Base-by-base conservation (phyloP, 2,797 vertebrate genomes). In the Sebastes alutus region DNA sequence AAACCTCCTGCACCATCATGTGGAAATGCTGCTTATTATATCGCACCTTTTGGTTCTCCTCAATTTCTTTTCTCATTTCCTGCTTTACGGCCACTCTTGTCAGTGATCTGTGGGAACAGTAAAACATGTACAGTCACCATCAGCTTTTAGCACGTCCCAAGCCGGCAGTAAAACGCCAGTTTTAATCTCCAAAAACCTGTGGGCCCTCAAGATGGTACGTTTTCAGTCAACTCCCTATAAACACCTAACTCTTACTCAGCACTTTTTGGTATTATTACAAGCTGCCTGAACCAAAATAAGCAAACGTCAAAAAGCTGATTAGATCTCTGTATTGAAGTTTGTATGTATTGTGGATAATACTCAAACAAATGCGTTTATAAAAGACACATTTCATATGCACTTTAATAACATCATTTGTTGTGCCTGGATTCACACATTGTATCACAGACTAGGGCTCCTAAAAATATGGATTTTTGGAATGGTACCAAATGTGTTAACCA, bases 41-140 rank as follows among this genome's bases (percentile, higher is more conserved):
- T 75, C 80, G 62, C 93, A 99, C 99, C 98, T 99, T 98, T 94
- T 99, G 99, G 95, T 99, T 99, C 94, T 97, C 95, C 90, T 97
- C 96, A 95, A 99, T 99, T 96, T 99, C 99, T 87, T 96, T 96
- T 91, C 94, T 95, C 97, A 99, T 97, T 93, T 97, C 96, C 81
- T 96, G 96, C 90, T 97, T 97, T 95, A 99, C 91, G 2, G 95
- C 92, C 94, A 97, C 94, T 94, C 95, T 97, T 78, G 97, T 98
- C 92, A 99, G 95, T 85, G 97, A 99, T 94, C 99, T 99, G 95
- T 93, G 91, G 94, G 95, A 96, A 95, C 84, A 95, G 95, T 96
- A 96, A 96, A 96, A 94, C 90, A 95, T 91, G 90, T 91, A 94
- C 91, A 95, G 92, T 94, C 92, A 93, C 92, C 90, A 92, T 92